Evolutionary conservation across 2,888 invertebrate species (phyloP).

Genomic region (Eurois occulta): DNA sequence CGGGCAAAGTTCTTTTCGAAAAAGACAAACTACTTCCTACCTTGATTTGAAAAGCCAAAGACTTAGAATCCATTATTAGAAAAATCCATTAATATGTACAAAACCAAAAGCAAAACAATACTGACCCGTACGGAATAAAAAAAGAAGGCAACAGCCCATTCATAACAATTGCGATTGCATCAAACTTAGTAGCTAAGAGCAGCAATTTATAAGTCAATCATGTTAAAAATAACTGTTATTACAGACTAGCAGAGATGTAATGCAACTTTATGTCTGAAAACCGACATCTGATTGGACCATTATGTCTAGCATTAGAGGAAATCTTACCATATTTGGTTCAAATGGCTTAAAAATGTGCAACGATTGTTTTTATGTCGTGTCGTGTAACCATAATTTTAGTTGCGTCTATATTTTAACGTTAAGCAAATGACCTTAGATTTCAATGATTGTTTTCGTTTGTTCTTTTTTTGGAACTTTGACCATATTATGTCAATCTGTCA

Average conservation of each 20-base stretch:
- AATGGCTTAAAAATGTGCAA: slow-evolving; percentile 50
- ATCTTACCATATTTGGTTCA: slow-evolving; percentile 47
- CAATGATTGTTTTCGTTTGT: not conserved
- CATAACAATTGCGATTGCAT: slow-evolving; percentile 13
- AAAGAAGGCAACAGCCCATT: slow-evolving; percentile 2
- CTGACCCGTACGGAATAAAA: not conserved
- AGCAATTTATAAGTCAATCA: slow-evolving; percentile 52
- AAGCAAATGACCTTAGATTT: slow-evolving; percentile 1
- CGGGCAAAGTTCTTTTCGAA: not conserved
- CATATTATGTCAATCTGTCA: not conserved
- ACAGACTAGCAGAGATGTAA: slow-evolving; percentile 27
- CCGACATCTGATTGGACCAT: slow-evolving; percentile 49
- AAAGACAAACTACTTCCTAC: not conserved
- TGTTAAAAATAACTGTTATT: slow-evolving; percentile 56
- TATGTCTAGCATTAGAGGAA: slow-evolving; percentile 41
- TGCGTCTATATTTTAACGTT: slow-evolving; percentile 4
- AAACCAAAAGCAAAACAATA: not conserved
- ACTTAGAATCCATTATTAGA: no score
- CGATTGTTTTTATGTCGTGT: slow-evolving; percentile 35
- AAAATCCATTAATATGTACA: not conserved
- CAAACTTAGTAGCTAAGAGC: slow-evolving; percentile 21
- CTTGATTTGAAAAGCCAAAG: slow-evolving; percentile 9
- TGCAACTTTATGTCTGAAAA: slow-evolving; percentile 46
- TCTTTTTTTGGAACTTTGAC: not conserved
- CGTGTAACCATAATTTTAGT: slow-evolving; percentile 34